Percentiles rank a stretch among this genome's conserved stretches.
Evolutionary conservation across 2,888 invertebrate genomes (phyloP).

Genomic region (Pachydiplax longipennis): DNA sequence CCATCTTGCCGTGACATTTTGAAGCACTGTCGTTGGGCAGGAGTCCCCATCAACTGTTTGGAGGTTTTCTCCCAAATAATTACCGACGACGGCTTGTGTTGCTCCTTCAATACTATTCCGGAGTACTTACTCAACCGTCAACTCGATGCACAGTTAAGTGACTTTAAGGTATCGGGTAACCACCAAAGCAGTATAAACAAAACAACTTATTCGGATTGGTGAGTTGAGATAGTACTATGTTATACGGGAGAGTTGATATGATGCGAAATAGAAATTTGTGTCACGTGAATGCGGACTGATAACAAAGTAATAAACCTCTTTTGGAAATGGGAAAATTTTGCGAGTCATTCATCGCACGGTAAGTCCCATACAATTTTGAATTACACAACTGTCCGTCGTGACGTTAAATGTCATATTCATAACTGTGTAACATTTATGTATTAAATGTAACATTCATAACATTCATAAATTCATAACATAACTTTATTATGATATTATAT

Average conservation of each 20-base stretch:
- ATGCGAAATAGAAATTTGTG: no score
- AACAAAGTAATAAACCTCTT: no score
- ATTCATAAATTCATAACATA: no score
- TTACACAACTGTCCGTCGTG: no score
- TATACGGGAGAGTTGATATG: neutral
- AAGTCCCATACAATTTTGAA: no score
- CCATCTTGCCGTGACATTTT: constrained; percentile 40
- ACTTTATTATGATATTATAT: no score
- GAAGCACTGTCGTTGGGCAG: constrained; percentile 35
- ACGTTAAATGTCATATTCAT: no score
- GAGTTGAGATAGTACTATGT: neutral
- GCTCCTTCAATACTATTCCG: constrained; percentile 36
- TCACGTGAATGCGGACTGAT: no score
- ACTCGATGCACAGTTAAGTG: neutral
- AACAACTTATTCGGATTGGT: neutral
- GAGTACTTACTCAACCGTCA: constrained; percentile 11
- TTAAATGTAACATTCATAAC: no score
- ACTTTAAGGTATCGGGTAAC: neutral
- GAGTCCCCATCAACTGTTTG: neutral
- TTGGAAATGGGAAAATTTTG: no score
- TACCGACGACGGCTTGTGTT: constrained; percentile 43
- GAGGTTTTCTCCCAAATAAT: constrained; percentile 8
- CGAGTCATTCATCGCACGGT: no score
- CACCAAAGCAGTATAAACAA: neutral
- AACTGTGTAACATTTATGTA: no score